phyloP scores from a whole-genome alignment of 2,797 vertebrate species.

The Tragelaphus eurycerus region DNA sequence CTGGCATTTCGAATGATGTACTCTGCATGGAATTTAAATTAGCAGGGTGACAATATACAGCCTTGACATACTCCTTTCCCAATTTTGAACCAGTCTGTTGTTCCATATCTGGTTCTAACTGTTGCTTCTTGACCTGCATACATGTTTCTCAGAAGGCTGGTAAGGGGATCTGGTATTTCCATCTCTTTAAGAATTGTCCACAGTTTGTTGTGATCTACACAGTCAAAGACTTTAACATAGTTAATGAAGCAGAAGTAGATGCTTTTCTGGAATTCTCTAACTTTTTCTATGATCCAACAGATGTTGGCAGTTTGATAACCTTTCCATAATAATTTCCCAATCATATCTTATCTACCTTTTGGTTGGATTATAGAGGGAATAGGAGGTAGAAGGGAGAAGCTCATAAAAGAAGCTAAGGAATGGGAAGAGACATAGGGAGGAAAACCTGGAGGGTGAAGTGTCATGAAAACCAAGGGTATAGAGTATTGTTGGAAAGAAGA shows the following conservation, averaged over 20 bases:
- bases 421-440: not conserved
- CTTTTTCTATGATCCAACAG: not conserved
- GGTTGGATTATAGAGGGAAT: not conserved
- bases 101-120: not conserved
- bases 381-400: not conserved
- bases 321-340: not conserved
- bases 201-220: not conserved
- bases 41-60: not conserved
- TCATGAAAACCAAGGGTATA: not conserved
- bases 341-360: not conserved
- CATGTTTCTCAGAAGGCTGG: not conserved
- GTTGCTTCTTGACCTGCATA: not conserved
- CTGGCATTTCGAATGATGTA: not conserved
- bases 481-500: not conserved
- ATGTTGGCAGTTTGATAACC: not conserved
- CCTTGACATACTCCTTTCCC: not conserved
- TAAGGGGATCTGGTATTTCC: not conserved
- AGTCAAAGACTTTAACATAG: not conserved
- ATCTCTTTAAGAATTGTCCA: not conserved
- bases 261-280: not conserved
- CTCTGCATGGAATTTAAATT: not conserved
- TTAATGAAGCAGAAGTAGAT: not conserved
- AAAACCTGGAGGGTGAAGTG: not conserved
- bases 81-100: not conserved
- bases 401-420: not conserved